Evolutionary conservation across 2,113 vertebrate genomes (phyloP).

Genomic region (Grammomys surdaster): DNA sequence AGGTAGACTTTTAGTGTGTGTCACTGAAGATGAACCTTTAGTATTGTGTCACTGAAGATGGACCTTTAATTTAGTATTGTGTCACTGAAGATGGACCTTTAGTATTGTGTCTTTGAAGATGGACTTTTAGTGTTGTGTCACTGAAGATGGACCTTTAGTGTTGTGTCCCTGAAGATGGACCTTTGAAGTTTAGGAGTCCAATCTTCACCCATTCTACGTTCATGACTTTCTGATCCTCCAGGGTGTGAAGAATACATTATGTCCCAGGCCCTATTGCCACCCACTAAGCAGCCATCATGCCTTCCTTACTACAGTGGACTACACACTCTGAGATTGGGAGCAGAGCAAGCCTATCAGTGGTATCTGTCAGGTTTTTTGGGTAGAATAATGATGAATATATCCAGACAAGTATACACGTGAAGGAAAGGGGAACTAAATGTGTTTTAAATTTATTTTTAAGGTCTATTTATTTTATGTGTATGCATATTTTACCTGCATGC

Average conservation of each 20-base stretch:
- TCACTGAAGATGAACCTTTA: neutral
- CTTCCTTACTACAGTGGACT: neutral
- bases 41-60: neutral
- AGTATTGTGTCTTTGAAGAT: neutral
- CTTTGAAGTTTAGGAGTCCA: neutral
- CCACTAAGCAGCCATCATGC: too few species aligned
- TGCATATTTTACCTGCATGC: neutral
- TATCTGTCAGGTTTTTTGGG: neutral
- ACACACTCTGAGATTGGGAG: neutral
- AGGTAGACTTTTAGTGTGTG: neutral
- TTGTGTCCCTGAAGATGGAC: neutral
- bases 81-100: neutral
- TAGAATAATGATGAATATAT: neutral
- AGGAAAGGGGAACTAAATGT: accelerated
- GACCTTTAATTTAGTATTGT: neutral
- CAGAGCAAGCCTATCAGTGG: neutral
- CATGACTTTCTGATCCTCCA: neutral
- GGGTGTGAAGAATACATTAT: neutral
- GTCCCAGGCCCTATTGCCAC: neutral
- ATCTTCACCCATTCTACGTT: neutral
- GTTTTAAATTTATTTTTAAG: neutral
- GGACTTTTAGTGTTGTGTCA: neutral
- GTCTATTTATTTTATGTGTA: neutral
- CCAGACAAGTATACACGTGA: too few species aligned
- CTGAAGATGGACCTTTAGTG: neutral